Base-by-base conservation (phyloP, 2,888 invertebrate genomes). In the Lasius fuliginosus region DNA sequence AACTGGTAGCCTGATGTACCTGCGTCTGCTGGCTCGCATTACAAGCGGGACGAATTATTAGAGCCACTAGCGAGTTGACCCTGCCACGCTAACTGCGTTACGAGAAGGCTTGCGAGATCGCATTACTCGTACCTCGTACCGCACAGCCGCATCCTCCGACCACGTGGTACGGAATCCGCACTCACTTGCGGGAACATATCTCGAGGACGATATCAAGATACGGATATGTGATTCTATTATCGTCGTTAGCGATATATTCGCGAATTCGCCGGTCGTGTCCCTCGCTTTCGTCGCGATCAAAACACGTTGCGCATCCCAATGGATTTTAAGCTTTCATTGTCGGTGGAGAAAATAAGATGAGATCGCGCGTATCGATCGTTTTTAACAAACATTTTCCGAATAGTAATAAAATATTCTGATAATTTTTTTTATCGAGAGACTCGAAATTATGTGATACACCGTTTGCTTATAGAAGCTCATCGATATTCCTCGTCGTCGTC, bases 211-310 rank as follows among this genome's bases (percentile, higher is more conserved):
- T 49, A 73, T 68, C 58, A 73, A 87, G 85, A 87, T 23, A 23
- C 87, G 74, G 79, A 83, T 87, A 88, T 90, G 89, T 90, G 90
- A 91, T 91, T 90, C 90, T 83, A 89, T 91, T 90, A 90, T 86
- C 85, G 81, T 81, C 67, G 84, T 82, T 86, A 81, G 82, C 84
- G 86, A 88, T 88, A 86, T 53, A 74, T 74, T 82, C 82, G 77
- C 82, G 73, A 65, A 76, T 69, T 56, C 76, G 74, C 81, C 79
- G 81, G 75, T 69, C 81, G 65, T 58, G 62, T 77, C 58, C 74
- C 53, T 53, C 49, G 58, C 33, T 82, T 49, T 67, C 27, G 53
- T 12, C 53, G 46, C 67, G 42, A 87, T 30, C 83, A 76, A n/a
- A 30, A 53, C 33, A 15, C 12, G 42, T 60, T 11, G 23, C 5